These are phyloP conservation scores for Nemotelus pantherinus DNA, from an alignment of 2,888 invertebrate genomes.

Conservation along the genomic window DNA sequence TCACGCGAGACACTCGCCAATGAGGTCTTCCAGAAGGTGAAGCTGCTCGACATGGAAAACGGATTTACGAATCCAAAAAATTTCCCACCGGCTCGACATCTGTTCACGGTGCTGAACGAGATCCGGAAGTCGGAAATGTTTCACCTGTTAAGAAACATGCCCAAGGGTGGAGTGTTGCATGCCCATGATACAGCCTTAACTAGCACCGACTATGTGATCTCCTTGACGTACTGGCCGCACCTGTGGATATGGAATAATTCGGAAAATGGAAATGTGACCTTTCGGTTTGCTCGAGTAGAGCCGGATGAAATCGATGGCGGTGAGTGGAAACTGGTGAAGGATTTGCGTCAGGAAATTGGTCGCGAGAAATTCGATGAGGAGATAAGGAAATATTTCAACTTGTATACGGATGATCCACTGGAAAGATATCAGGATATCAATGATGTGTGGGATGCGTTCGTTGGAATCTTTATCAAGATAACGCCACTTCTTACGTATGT, in stretches of 20 bases:
- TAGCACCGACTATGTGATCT: conserved; percentile 71
- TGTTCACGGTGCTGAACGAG: conserved; percentile 69
- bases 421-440: conserved; percentile 67
- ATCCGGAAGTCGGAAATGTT: conserved; percentile 74
- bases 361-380: conserved; percentile 66
- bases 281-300: conserved; percentile 59
- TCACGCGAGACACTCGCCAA: conserved; percentile 68
- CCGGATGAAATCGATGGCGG: conserved; percentile 51
- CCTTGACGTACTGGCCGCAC: conserved; percentile 71
- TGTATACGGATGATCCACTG: conserved; percentile 67
- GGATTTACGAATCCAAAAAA: conserved; percentile 68
- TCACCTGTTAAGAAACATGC: conserved; percentile 73
- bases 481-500: conserved; percentile 69
- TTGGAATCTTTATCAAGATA: conserved; percentile 68
- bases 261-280: conserved; percentile 57
- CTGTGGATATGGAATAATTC: conserved; percentile 66
- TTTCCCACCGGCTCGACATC: conserved; percentile 74
- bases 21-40: conserved; percentile 69
- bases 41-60: conserved; percentile 67
- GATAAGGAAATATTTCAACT: conserved; percentile 68
- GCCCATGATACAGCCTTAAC: conserved; percentile 74
- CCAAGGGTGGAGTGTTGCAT: conserved; percentile 80
- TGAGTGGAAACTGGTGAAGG: conserved; percentile 66
- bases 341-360: conserved; percentile 62
- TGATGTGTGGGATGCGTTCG: conserved; percentile 71